Evolutionary conservation across 1,140 invertebrate species (phyloP), one percentile per base, ranked within the genome.

Genomic region (Ips typographus): DNA sequence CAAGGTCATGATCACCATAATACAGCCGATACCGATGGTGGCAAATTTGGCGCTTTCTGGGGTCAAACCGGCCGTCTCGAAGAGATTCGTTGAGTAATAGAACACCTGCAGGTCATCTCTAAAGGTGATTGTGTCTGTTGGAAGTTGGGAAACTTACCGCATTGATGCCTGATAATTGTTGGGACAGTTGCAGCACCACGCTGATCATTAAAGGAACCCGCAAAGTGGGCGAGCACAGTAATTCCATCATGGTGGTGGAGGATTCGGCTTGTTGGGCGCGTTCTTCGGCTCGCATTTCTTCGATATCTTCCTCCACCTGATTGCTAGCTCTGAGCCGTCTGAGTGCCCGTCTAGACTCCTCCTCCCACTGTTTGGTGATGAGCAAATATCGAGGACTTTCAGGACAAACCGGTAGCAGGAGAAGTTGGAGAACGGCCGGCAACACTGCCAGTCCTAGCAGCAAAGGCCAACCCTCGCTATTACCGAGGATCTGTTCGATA

Each of bases 101-200:
- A 98, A 95, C 73, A 98, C 94, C 94, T 96, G 82, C 70, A 77
- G 62, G 43, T 8, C 8, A 42, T 36, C n/a, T 7, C n/a, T 49
- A 47, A 62, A 47, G 36, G 44, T 22, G n/a, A 40, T 7, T 7
- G 53, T 36, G 53, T 39, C n/a, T 7, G 22, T 37, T 2, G 38
- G 6, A 1, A 49, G 5, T 7, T 44, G 22, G 2, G 39, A 56
- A 68, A 38, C 22, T 38, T 22, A 59, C 57, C 57, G 95, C 95
- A 84, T 96, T 97, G 77, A 98, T 98, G 75, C 96, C 96, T 59
- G 94, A 96, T 56, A 98, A 89, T 81, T 98, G 96, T 80, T 98
- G 96, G n/a, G 95, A 97, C 41, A 99, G 86, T 82, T 98, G 96
- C 94, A 98, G 97, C 56, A 98, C 92, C 72, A 98, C 90, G 74